Percentiles rank a stretch among this genome's conserved stretches.
Evolutionary conservation across 2,113 vertebrate species (phyloP).

Genomic region (Pterocles burchelli): DNA sequence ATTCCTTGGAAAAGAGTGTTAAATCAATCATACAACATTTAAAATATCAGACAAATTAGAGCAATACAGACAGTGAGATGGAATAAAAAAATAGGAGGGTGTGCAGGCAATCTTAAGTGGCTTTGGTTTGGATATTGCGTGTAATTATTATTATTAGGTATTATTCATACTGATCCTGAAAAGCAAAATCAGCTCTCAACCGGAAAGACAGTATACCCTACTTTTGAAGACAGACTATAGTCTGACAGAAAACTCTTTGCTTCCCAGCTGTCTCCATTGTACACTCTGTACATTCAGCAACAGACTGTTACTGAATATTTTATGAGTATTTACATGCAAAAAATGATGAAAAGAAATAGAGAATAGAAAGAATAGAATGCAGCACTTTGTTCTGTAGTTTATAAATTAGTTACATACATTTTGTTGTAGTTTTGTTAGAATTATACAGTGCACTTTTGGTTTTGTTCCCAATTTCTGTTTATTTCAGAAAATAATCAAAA

Average conservation of each 20-base stretch:
- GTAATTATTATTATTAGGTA: neutral
- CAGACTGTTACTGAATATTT: constrained; percentile 38
- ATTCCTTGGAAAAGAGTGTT: neutral
- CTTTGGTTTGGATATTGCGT: neutral
- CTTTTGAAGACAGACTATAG: neutral
- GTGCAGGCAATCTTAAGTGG: neutral
- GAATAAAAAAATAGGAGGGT: neutral
- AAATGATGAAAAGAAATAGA: constrained; percentile 19
- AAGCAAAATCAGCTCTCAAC: neutral
- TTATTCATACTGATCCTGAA: neutral
- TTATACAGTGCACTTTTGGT: neutral
- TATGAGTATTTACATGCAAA: constrained; percentile 43
- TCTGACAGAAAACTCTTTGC: neutral
- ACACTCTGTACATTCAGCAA: too few species aligned
- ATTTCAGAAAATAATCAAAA: constrained; percentile 6
- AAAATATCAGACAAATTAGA: neutral
- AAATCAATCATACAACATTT: neutral
- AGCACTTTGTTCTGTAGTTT: constrained; percentile 20
- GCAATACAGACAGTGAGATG: neutral
- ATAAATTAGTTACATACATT: constrained; percentile 49
- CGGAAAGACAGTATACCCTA: neutral
- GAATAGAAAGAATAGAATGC: neutral
- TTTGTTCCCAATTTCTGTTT: neutral
- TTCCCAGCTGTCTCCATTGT: neutral
- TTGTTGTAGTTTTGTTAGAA: constrained; percentile 43